Conservation (phyloP, 2,888 invertebrate species). For the Pomacea canaliculata region DNA sequence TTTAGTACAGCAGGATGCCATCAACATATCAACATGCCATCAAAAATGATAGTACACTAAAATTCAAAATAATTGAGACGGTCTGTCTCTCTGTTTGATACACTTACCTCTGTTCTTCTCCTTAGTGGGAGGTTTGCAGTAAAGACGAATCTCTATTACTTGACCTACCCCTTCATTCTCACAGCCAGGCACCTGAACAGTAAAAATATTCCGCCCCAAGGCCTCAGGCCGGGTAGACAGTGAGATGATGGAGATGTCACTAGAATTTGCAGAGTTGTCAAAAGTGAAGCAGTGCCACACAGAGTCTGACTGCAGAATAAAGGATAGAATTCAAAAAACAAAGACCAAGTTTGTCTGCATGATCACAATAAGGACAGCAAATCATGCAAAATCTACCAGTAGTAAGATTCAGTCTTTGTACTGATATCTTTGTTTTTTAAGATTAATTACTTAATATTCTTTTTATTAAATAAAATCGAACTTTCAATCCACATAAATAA, state of each 20-base stretch:
- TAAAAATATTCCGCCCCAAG: slow-evolving; percentile 49
- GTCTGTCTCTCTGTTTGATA: neutral
- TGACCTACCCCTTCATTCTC: slow-evolving; percentile 38
- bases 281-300: slow-evolving; percentile 61
- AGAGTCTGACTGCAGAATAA: slow-evolving; percentile 26
- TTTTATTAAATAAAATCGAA: no score
- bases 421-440: no score
- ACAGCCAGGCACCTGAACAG: slow-evolving; percentile 38
- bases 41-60: neutral
- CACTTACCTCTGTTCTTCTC: slow-evolving; percentile 45
- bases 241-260: slow-evolving; percentile 52
- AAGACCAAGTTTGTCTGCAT: no score
- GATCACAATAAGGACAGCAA: no score
- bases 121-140: slow-evolving; percentile 53
- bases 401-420: no score
- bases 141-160: slow-evolving; percentile 41
- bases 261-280: slow-evolving; percentile 41
- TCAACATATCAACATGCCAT: neutral
- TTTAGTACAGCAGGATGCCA: neutral
- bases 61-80: neutral
- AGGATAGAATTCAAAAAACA: neutral
- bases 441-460: no score
- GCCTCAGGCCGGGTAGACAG: slow-evolving; percentile 41
- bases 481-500: no score
- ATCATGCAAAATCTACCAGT: no score